Conservation (phyloP, 2,888 invertebrate species). For the Andrena camellia region DNA sequence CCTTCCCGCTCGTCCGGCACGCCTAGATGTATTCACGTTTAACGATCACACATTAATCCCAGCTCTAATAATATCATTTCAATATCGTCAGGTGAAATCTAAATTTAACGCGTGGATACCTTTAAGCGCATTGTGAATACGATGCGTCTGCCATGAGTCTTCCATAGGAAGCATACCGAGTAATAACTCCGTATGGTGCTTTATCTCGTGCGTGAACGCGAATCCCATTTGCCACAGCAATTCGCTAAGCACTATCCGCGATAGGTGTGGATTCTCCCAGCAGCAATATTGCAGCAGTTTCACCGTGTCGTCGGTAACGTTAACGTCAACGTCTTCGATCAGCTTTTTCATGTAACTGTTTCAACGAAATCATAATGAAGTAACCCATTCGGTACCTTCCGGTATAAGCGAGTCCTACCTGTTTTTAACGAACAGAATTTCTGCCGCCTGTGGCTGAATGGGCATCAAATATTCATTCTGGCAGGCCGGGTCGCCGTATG, state of each 20-base stretch:
- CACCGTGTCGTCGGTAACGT: slow-evolving; percentile 95
- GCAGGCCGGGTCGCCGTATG: slow-evolving; percentile 89
- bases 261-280: slow-evolving; percentile 98
- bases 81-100: not conserved
- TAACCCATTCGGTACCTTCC: not conserved
- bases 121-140: slow-evolving; percentile 97
- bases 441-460: slow-evolving; percentile 91
- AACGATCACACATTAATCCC: not conserved
- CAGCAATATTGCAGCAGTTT: slow-evolving; percentile 96
- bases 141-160: slow-evolving; percentile 98
- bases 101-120: slow-evolving; percentile 85
- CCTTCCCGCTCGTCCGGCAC: slow-evolving; percentile 95
- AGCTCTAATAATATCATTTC: not conserved
- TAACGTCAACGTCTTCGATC: slow-evolving; percentile 96
- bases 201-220: slow-evolving; percentile 97
- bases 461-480: slow-evolving; percentile 88
- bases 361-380: slow-evolving; percentile 40
- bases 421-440: slow-evolving; percentile 93
- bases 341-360: slow-evolving; percentile 95
- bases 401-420: slow-evolving; percentile 86
- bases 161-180: slow-evolving; percentile 95
- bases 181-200: slow-evolving; percentile 96
- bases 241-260: slow-evolving; percentile 94
- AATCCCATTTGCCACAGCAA: slow-evolving; percentile 95
- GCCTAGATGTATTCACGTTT: slow-evolving; percentile 82